A percentile compares a stretch with the other conserved stretches of the same genome.
Conservation (phyloP, 1,140 invertebrate genomes). For the Neodiprion virginianus region DNA sequence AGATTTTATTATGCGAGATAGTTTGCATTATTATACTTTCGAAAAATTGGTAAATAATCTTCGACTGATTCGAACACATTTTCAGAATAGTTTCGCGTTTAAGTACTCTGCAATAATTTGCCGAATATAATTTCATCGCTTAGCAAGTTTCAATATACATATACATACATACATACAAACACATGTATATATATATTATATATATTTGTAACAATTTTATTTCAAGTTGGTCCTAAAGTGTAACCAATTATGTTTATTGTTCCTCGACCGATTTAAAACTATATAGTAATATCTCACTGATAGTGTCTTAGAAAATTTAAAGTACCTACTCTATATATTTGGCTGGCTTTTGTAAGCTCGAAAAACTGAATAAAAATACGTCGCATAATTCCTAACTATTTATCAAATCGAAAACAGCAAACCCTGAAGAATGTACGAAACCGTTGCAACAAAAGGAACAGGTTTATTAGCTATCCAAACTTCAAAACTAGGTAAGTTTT, state of each 20-base stretch:
- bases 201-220: not conserved
- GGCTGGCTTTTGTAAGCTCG: slow-evolving; percentile 10
- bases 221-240: not conserved
- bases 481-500: too few species aligned
- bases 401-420: not conserved
- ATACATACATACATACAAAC: too few species aligned
- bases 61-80: not conserved
- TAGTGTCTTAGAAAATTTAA: slow-evolving; percentile 28
- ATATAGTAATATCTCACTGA: slow-evolving; percentile 39
- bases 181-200: too few species aligned
- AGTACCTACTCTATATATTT: not conserved
- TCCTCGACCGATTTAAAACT: slow-evolving; percentile 35
- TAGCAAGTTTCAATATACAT: not conserved
- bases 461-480: too few species aligned
- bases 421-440: not conserved
- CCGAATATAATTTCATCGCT: not conserved
- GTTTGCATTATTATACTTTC: not conserved
- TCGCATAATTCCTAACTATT: not conserved
- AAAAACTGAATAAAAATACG: not conserved
- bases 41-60: not conserved
- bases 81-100: not conserved
- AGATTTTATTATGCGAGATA: slow-evolving; percentile 1
- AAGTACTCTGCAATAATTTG: slow-evolving; percentile 4
- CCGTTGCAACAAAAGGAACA: too few species aligned
- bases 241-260: slow-evolving; percentile 3